Base-by-base conservation (phyloP, 2,888 invertebrate species). In the Tetranychus truncatus region DNA sequence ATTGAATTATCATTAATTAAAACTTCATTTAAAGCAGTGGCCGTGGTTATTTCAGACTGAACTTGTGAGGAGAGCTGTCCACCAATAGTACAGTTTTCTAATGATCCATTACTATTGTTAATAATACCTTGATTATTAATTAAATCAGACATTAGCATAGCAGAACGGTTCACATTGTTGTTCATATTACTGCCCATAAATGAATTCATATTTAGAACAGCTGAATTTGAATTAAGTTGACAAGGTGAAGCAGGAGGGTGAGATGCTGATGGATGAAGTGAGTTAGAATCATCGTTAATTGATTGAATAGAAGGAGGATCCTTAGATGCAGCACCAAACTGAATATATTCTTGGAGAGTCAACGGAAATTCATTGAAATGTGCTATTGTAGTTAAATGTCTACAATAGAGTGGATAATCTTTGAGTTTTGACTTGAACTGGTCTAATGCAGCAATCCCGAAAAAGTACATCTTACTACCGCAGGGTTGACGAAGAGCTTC, bases 391-490 rank as follows among this genome's bases (percentile, higher is more conserved):
- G 90, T 88, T 55, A 97, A 90, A 81, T 96, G 95, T 82, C 95
- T 93, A 83, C 97, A 99, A 82, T 97, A 97, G 80, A 95, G 95
- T 79, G 95, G 94, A 82, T 96, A 97, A 78, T 95, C 94, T 82
- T 95, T 94, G 75, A 99, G 85, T 82, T 81, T 82, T 21, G 81
- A 82, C 83, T 95, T 95, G 83, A 97, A 99, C 74, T 92, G 86
- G 83, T 96, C 96, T 74, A 99, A 84, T 0, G 97, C 97, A 0
- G 95, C 92, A 78, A 96, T 90, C 45, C 97, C 97, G 82, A 99
- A 99, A 81, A 89, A 92, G 83, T 94, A 97, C 90, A 99, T 93
- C 84, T 96, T 96, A 76, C 90, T 89, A n/a, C 90, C 91, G 80
- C 91, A 91, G 0, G 91, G 90, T 81, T 96, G 95, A 76, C 92